phyloP scores from a whole-genome alignment of 2,797 vertebrate genomes.

The Gallinago solitaria region DNA sequence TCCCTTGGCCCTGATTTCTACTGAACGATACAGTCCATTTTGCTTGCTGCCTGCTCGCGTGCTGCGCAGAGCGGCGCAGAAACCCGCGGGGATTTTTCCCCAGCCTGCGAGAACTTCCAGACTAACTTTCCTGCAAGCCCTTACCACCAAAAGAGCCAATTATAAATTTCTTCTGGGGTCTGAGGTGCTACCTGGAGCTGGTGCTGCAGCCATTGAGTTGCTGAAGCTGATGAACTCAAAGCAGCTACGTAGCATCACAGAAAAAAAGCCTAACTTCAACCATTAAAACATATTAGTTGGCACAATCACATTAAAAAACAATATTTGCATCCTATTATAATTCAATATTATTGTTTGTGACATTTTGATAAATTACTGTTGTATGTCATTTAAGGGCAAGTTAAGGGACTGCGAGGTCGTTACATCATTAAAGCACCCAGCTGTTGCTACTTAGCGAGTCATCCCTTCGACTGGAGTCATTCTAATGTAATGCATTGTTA shows the following conservation, averaged over 20 bases:
- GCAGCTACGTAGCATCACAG: fast-evolving
- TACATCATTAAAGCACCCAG: neutral
- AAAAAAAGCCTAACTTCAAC: neutral
- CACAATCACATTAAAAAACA: neutral
- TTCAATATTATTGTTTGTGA: neutral
- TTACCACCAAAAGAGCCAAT: fast-evolving
- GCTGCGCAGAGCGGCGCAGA: fast-evolving
- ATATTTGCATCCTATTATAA: neutral
- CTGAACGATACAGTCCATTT: fast-evolving
- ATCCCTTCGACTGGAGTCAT: neutral
- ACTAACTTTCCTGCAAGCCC: neutral
- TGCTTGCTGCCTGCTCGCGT: neutral
- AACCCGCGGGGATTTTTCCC: neutral
- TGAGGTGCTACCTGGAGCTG: fast-evolving
- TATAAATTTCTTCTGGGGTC: fast-evolving
- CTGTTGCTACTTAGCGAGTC: neutral
- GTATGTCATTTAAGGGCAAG: neutral
- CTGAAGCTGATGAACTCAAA: fast-evolving
- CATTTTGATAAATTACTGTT: neutral
- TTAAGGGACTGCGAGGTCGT: neutral
- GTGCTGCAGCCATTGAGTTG: fast-evolving
- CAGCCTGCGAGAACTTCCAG: neutral
- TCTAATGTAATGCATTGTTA: neutral
- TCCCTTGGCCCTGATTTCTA: neutral
- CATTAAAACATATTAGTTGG: neutral